Conservation (phyloP, 2,113 vertebrate species). For the Rostratula benghalensis region DNA sequence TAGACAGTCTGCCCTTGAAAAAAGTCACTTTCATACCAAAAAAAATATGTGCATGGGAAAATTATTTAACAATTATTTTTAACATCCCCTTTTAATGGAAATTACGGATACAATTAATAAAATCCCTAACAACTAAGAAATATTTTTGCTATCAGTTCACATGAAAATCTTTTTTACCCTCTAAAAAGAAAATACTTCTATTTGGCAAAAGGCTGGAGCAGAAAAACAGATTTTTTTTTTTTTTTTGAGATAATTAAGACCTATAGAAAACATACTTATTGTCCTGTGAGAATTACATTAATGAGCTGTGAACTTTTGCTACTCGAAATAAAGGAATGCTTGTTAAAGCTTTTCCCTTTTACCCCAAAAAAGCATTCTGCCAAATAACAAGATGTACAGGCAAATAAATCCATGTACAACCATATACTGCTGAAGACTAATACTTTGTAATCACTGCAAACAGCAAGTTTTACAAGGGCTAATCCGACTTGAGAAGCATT, state of each 20-base stretch:
- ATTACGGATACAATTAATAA: neutral
- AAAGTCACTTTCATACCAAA: neutral
- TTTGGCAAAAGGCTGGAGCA: neutral
- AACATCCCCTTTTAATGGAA: neutral
- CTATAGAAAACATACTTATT: neutral
- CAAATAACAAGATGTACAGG: slow-evolving; percentile 13
- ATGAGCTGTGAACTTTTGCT: neutral
- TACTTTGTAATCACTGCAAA: neutral
- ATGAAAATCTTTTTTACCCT: neutral
- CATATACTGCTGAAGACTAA: neutral
- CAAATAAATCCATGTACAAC: neutral
- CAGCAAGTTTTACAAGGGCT: neutral
- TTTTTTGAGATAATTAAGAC: neutral
- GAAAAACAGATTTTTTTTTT: neutral
- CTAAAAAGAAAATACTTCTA: neutral
- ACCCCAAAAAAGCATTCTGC: neutral
- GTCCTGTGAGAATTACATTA: neutral
- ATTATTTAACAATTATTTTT: neutral
- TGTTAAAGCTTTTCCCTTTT: neutral
- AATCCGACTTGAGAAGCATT: neutral
- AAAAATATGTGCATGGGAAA: neutral
- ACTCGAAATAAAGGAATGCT: neutral
- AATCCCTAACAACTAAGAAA: neutral
- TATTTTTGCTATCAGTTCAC: neutral
- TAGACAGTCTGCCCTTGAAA: neutral